Evolutionary conservation across 2,888 invertebrate genomes (phyloP).

Genomic region (Hedya salicella): DNA sequence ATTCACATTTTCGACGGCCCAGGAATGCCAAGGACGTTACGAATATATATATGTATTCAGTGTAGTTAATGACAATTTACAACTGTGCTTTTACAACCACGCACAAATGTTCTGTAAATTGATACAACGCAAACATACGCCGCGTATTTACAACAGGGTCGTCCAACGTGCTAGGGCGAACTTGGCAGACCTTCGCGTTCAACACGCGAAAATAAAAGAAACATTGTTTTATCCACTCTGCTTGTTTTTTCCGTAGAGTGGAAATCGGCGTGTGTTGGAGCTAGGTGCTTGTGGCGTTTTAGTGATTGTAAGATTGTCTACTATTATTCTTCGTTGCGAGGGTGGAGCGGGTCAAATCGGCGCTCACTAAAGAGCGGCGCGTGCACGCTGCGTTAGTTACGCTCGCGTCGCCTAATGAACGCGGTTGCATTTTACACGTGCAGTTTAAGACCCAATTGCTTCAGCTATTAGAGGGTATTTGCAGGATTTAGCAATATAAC

Average conservation of each 20-base stretch:
- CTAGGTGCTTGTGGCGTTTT: constrained; percentile 10
- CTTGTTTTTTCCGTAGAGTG: not conserved
- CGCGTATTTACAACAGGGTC: constrained; percentile 58
- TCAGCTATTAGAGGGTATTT: constrained; percentile 36
- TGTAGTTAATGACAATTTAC: constrained; percentile 40
- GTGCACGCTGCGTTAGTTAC: constrained; percentile 74
- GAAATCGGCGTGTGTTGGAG: not conserved
- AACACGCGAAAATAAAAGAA: not conserved
- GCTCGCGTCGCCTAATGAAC: constrained; percentile 70
- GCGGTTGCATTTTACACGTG: constrained; percentile 70
- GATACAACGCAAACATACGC: constrained; percentile 72
- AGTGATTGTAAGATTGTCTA: constrained; percentile 22
- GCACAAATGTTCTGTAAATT: constrained; percentile 71
- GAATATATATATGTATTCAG: constrained; percentile 38
- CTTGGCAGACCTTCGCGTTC: constrained; percentile 47
- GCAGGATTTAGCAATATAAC: constrained; percentile 26
- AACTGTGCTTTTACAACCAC: constrained; percentile 53
- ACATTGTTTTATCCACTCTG: not conserved
- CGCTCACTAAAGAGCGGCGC: constrained; percentile 69
- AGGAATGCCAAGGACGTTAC: constrained; percentile 40
- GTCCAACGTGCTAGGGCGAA: constrained; percentile 52
- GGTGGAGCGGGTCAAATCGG: constrained; percentile 72
- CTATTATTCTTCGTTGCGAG: constrained; percentile 54
- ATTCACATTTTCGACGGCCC: constrained; percentile 8
- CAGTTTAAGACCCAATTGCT: constrained; percentile 40